These are phyloP conservation scores for Mythimna lalbum DNA, from an alignment of 2,888 invertebrate genomes.

Conservation along the genomic window DNA sequence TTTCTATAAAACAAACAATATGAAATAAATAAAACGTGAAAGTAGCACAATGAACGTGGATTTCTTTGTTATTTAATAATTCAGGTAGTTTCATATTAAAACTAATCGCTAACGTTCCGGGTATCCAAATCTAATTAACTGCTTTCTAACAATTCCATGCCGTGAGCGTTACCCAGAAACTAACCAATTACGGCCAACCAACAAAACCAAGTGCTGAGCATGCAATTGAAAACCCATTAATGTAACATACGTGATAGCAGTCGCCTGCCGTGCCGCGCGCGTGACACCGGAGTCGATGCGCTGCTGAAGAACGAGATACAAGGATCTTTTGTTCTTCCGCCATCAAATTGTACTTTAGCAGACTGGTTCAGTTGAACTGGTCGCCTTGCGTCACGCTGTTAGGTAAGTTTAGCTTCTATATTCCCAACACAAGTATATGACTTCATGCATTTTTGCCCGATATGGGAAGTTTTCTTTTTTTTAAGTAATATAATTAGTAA, in stretches of 20 bases:
- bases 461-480: slow-evolving; percentile 3
- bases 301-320: slow-evolving; percentile 37
- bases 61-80: not conserved
- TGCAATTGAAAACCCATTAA: slow-evolving; percentile 59
- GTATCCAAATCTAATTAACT: slow-evolving; percentile 19
- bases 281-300: slow-evolving; percentile 39
- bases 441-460: slow-evolving; percentile 6
- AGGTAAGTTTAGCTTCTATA: slow-evolving; percentile 39
- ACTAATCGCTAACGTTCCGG: not conserved
- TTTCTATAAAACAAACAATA: slow-evolving; percentile 1
- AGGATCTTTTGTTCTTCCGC: slow-evolving; percentile 51
- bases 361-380: slow-evolving; percentile 3
- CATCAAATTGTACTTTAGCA: slow-evolving; percentile 31
- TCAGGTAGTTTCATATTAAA: slow-evolving; percentile 2
- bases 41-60: not conserved
- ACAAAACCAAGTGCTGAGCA: slow-evolving; percentile 47
- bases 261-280: slow-evolving; percentile 26
- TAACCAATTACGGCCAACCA: slow-evolving; percentile 31
- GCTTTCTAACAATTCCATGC: slow-evolving; percentile 10
- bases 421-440: slow-evolving; percentile 4
- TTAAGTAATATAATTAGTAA: too few relatives aligned
- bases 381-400: slow-evolving; percentile 22
- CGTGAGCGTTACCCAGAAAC: slow-evolving; percentile 21
- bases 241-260: slow-evolving; percentile 48
- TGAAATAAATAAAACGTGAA: slow-evolving; percentile 3